Conservation (phyloP, 2,113 vertebrate genomes). For the Procavia capensis region DNA sequence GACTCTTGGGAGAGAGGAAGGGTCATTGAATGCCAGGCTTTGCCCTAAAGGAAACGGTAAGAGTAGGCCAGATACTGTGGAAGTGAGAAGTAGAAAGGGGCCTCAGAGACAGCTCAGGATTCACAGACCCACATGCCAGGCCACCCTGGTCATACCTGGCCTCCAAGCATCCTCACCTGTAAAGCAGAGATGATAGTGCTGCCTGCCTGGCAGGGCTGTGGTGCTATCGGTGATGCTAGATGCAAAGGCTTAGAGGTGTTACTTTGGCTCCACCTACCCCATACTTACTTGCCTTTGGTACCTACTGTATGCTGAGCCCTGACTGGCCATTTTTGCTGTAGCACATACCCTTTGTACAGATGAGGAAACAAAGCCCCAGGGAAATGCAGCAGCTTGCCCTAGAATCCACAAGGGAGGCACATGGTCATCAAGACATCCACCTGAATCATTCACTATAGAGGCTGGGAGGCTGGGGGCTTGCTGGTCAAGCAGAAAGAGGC, state of each 20-base stretch:
- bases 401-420: background rate
- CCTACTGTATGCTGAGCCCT: background rate
- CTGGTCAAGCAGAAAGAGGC: background rate
- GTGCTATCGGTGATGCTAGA: background rate
- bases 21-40: background rate
- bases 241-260: background rate
- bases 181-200: background rate
- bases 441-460: background rate
- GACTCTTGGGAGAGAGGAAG: accelerated
- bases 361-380: background rate
- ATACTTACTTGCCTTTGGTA: too few relatives aligned
- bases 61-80: background rate
- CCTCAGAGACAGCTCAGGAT: background rate
- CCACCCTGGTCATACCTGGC: background rate
- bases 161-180: background rate
- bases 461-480: background rate
- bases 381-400: background rate
- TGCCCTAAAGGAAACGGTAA: background rate
- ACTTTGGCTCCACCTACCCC: background rate
- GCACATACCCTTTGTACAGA: background rate
- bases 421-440: background rate
- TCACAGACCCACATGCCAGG: background rate
- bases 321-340: background rate
- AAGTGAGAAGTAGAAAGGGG: too few relatives aligned
- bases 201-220: background rate